phyloP scores from a whole-genome alignment of 2,113 vertebrate genomes.

The Rhagologus leucostigma region DNA sequence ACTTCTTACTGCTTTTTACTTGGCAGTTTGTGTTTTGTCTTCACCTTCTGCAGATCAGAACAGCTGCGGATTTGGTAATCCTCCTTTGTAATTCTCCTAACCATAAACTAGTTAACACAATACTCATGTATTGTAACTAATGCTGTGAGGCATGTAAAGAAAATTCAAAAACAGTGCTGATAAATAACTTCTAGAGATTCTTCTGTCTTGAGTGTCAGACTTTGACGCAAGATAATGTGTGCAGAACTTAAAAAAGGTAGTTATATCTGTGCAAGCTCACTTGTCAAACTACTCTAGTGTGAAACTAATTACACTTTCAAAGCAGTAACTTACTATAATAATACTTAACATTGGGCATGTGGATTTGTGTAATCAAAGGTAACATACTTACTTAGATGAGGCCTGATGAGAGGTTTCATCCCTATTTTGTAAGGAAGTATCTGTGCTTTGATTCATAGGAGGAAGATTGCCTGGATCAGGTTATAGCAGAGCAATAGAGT shows the following conservation, averaged over 20 bases:
- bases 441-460: neutral
- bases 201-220: neutral
- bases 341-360: neutral
- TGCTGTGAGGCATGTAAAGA: neutral
- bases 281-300: neutral
- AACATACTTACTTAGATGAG: neutral
- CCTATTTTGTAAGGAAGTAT: neutral
- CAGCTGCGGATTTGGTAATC: neutral
- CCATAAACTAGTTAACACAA: neutral
- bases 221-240: neutral
- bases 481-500: neutral
- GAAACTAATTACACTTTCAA: neutral
- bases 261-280: neutral
- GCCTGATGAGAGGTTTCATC: neutral
- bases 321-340: neutral
- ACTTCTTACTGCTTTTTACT: neutral
- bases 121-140: neutral
- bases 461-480: neutral
- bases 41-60: neutral
- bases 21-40: neutral
- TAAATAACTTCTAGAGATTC: neutral
- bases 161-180: neutral
- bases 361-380: neutral
- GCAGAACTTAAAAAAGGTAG: neutral
- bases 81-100: neutral